Evolutionary conservation across 92 coral and sea anemone species (phyloP).

Genomic region (Porites lobata): DNA sequence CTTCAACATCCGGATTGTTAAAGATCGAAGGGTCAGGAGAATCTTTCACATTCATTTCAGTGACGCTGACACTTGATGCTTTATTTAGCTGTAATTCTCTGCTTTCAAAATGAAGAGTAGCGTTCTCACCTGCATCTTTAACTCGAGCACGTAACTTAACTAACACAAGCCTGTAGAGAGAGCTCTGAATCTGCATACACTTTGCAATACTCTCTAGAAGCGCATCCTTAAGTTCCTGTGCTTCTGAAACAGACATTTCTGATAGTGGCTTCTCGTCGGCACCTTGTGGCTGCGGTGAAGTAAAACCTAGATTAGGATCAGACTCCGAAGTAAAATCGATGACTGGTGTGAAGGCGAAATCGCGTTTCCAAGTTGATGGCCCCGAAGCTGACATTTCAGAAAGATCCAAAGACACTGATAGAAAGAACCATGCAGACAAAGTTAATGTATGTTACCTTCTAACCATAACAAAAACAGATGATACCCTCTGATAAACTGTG

Average conservation of each 20-base stretch:
- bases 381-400: not conserved
- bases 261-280: not conserved
- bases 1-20: too few species aligned
- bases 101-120: not conserved
- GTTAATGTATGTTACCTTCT: too few species aligned
- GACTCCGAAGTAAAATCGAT: not conserved
- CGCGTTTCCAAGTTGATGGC: not conserved
- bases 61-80: too few species aligned
- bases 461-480: too few species aligned
- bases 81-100: not conserved
- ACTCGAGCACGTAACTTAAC: not conserved
- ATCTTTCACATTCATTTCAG: too few species aligned
- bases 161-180: slow-evolving; percentile 35
- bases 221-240: not conserved
- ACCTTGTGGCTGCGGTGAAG: not conserved
- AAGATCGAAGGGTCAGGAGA: too few species aligned
- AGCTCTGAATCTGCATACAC: slow-evolving; percentile 33
- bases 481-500: too few species aligned
- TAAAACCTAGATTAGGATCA: not conserved
- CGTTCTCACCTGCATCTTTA: not conserved
- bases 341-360: not conserved
- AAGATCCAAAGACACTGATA: not conserved
- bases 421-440: too few species aligned
- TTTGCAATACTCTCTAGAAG: slow-evolving; percentile 24
- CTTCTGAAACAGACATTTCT: not conserved